phyloP scores from a whole-genome alignment of 2,888 invertebrate genomes.

The Ichneumoninae sp. region DNA sequence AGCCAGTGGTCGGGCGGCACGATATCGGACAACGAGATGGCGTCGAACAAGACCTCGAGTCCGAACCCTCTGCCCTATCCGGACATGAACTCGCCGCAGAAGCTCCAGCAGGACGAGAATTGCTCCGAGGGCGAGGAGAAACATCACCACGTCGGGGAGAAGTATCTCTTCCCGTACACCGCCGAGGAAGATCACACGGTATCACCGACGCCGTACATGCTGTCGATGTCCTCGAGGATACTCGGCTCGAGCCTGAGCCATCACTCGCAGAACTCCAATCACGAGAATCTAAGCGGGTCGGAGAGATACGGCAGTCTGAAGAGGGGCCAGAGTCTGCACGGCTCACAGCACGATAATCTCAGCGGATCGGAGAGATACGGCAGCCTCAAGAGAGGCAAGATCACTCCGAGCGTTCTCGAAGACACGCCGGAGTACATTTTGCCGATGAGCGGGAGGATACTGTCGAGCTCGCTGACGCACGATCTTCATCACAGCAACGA shows the following conservation, averaged over 20 bases:
- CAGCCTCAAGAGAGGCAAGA: constrained; percentile 81
- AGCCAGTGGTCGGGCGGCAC: constrained; percentile 93
- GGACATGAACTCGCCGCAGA: constrained; percentile 86
- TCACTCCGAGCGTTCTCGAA: constrained; percentile 79
- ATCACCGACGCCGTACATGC: constrained; percentile 82
- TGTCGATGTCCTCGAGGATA: constrained; percentile 82
- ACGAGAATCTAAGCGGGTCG: constrained; percentile 80
- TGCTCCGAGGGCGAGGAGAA: constrained; percentile 83
- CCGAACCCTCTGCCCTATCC: constrained; percentile 92
- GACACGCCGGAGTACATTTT: constrained; percentile 81
- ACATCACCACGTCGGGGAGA: constrained; percentile 89
- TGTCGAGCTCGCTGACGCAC: constrained; percentile 81
- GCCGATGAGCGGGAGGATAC: constrained; percentile 82
- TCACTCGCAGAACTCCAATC: constrained; percentile 82
- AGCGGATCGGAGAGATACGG: constrained; percentile 81
- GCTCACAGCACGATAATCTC: constrained; percentile 81
- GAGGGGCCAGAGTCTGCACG: constrained; percentile 80
- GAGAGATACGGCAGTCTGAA: constrained; percentile 82
- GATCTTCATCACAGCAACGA: constrained; percentile 83
- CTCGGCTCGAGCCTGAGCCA: constrained; percentile 82
- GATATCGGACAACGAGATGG: constrained; percentile 91
- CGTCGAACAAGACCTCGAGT: constrained; percentile 87
- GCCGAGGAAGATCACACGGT: constrained; percentile 85
- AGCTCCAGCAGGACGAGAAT: constrained; percentile 80
- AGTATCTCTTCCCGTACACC: constrained; percentile 94